phyloP scores from a whole-genome alignment of 2,888 invertebrate genomes.

The Coremacera marginata region DNA sequence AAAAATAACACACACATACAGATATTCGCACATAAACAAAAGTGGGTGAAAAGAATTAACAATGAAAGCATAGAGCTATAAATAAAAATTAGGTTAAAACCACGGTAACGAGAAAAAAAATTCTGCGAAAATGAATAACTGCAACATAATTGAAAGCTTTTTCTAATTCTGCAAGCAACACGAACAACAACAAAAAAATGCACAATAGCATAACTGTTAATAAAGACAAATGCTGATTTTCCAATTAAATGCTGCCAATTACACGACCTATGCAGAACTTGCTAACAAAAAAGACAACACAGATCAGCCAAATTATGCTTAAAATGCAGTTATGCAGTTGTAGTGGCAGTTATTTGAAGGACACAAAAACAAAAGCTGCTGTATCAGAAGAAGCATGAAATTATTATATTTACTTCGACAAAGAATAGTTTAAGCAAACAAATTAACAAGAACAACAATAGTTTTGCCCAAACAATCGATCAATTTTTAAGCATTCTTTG shows the following conservation, averaged over 20 bases:
- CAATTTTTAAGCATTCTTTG: no score
- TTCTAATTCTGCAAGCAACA: no score
- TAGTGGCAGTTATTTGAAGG: background rate
- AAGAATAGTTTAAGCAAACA: no score
- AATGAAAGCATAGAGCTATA: background rate
- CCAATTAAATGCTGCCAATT: conserved; percentile 2
- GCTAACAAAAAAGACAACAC: no score
- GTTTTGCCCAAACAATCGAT: no score
- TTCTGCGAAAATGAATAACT: background rate
- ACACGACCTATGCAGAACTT: background rate
- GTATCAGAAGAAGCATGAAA: no score
- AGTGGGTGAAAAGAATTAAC: background rate
- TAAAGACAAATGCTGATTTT: background rate
- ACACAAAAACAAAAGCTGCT: background rate
- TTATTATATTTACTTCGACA: no score
- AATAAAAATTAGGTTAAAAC: background rate
- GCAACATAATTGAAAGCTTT: no score
- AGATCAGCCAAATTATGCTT: background rate
- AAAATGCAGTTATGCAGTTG: background rate
- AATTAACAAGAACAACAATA: no score
- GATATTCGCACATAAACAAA: background rate
- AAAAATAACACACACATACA: background rate
- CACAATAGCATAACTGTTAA: background rate
- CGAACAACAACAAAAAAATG: no score
- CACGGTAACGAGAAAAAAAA: background rate